Conservation (phyloP, 1,140 invertebrate species). For the Caenorhabditis inopinata region DNA sequence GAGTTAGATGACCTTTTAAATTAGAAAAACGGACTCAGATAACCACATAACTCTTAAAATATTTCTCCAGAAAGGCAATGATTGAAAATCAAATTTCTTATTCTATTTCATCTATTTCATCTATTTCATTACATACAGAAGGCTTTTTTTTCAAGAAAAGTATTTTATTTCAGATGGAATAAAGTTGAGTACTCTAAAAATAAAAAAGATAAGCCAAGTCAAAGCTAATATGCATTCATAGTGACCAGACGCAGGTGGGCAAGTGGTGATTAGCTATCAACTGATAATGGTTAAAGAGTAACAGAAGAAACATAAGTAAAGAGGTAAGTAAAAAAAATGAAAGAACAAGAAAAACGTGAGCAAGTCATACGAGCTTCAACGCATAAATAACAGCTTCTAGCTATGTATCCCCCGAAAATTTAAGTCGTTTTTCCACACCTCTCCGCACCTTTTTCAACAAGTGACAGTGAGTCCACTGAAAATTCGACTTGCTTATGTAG, state of each 20-base stretch:
- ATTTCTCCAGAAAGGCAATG: no score
- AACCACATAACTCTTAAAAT: no score
- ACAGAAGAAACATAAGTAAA: neutral
- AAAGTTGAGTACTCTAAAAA: neutral
- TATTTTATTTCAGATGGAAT: neutral
- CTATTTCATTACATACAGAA: no score
- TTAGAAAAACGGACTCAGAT: no score
- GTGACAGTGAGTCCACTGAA: neutral
- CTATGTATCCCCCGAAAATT: neutral
- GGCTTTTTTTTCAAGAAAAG: no score
- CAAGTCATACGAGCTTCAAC: no score
- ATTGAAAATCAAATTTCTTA: no score
- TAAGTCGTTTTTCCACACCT: neutral
- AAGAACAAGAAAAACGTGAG: neutral
- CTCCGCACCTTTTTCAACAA: neutral
- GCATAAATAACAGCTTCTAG: no score
- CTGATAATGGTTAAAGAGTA: no score
- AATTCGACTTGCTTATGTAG: neutral
- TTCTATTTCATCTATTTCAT: no score
- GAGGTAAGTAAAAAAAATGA: neutral
- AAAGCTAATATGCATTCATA: neutral
- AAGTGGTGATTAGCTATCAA: neutral
- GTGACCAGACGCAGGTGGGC: slow-evolving; percentile 16
- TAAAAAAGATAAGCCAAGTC: neutral
- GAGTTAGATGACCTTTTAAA: no score